Evolutionary conservation across 2,797 vertebrate species (phyloP), one percentile per base, ranked within the genome.

Genomic region (Brachyrhaphis roseni): DNA sequence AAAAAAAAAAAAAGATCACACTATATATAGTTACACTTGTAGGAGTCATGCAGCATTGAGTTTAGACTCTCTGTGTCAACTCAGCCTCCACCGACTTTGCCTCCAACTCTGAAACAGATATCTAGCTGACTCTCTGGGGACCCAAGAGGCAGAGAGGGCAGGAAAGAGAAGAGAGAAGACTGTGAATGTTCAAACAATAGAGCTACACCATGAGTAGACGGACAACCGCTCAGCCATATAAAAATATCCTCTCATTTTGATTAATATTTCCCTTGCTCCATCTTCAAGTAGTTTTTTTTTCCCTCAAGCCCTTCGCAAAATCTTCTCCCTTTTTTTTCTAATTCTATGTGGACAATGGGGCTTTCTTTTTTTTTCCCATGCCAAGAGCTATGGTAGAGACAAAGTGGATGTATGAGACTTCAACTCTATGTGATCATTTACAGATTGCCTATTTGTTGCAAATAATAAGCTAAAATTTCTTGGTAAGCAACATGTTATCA

Each of bases 171-270:
- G 16, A 66, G 62, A 66, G 59, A 43, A 75, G 28, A 74, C 55
- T 1, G 18, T 66, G 36, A 68, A 74, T 82, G 72, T 75, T 81
- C 66, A 82, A n/a, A 79, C 59, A 47, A 53, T 77, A 45, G 41
- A 55, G 75, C 75, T 78, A 81, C 70, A 71, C 57, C 49, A 70
- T 36, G 64, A 18, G 20, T 31, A 75, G 70, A 86, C 66, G 64
- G 43, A 85, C 41, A 70, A 62, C 71, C 72, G 66, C 53, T 86
- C 75, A 83, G 59, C 75, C 74, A n/a, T 66, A 53, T 82, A 68
- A 79, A 72, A 41, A 72, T 72, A 74, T 74, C 46, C 36, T 15
- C 12, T 78, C 53, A 20, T 83, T 72, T 64, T 80, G 66, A 72
- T 79, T 34, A 45, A 62, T 76, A 55, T 66, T 26, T 66, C 51